A percentile compares a stretch with the other conserved stretches of the same genome.
phyloP scores from a whole-genome alignment of 2,888 invertebrate species.

The Leucophenga montana region DNA sequence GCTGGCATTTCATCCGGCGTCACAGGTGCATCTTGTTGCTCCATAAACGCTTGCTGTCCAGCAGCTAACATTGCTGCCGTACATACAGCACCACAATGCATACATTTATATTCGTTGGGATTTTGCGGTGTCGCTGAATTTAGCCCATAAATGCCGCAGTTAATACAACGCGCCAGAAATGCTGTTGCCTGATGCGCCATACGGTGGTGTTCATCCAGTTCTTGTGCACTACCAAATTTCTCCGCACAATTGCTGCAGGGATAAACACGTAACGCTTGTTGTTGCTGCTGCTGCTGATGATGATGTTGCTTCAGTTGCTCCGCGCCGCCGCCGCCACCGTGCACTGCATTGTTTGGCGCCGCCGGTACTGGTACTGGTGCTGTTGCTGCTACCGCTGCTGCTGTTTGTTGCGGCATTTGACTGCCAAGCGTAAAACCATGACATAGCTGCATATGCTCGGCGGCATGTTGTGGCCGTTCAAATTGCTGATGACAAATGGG shows the following conservation, averaged over 20 bases:
- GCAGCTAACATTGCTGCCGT: conserved; percentile 61
- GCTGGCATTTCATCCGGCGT: conserved; percentile 65
- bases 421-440: conserved; percentile 57
- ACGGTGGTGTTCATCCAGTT: conserved; percentile 70
- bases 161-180: conserved; percentile 69
- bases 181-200: conserved; percentile 67
- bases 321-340: conserved; percentile 51
- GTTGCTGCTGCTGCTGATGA: conserved; percentile 47
- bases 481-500: conserved; percentile 72
- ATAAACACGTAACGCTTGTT: conserved; percentile 62
- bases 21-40: conserved; percentile 64
- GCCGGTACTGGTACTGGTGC: conserved; percentile 53
- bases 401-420: conserved; percentile 53
- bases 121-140: conserved; percentile 64
- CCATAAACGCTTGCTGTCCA: conserved; percentile 63
- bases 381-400: conserved; percentile 52
- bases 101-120: conserved; percentile 69
- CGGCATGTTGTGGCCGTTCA: conserved; percentile 65
- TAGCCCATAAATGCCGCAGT: conserved; percentile 69
- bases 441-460: conserved; percentile 70
- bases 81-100: conserved; percentile 69
- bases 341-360: conserved; percentile 50
- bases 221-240: conserved; percentile 67
- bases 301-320: conserved; percentile 44
- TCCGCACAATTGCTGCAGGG: conserved; percentile 71